These are phyloP conservation scores for Axis porcinus DNA, from an alignment of 2,113 vertebrate genomes.

Conservation along the genomic window DNA sequence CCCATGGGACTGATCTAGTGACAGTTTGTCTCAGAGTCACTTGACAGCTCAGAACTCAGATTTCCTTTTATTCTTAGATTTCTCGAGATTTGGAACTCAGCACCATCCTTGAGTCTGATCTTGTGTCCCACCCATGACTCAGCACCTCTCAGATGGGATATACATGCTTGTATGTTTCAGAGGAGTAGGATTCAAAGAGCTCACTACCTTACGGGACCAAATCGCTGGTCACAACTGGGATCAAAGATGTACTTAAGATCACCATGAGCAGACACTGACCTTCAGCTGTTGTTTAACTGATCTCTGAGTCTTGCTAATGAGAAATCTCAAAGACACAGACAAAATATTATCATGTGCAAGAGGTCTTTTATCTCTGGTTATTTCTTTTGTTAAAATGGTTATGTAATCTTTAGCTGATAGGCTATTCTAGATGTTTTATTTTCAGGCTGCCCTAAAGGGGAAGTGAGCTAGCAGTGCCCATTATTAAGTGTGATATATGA, in stretches of 20 bases:
- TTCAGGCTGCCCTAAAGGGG: neutral
- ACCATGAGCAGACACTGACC: neutral
- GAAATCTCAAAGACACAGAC: neutral
- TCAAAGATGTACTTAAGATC: neutral
- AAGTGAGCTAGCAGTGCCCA: neutral
- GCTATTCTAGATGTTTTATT: neutral
- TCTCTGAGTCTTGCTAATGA: neutral
- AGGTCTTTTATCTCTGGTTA: neutral
- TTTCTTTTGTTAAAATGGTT: neutral
- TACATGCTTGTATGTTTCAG: neutral
- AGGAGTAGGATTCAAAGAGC: neutral
- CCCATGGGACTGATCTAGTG: neutral
- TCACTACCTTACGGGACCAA: neutral
- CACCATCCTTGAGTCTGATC: neutral
- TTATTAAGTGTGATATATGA: neutral
- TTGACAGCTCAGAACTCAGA: neutral
- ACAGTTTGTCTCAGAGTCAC: neutral
- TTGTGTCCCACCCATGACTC: neutral
- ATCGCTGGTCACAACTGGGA: neutral
- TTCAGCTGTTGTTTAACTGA: neutral
- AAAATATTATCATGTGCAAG: neutral
- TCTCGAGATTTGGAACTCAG: neutral
- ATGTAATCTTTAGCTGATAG: neutral
- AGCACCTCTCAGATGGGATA: rapidly evolving
- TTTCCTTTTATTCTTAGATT: neutral